Base-by-base conservation (phyloP, 2,888 invertebrate genomes). In the Orthosia incerta region DNA sequence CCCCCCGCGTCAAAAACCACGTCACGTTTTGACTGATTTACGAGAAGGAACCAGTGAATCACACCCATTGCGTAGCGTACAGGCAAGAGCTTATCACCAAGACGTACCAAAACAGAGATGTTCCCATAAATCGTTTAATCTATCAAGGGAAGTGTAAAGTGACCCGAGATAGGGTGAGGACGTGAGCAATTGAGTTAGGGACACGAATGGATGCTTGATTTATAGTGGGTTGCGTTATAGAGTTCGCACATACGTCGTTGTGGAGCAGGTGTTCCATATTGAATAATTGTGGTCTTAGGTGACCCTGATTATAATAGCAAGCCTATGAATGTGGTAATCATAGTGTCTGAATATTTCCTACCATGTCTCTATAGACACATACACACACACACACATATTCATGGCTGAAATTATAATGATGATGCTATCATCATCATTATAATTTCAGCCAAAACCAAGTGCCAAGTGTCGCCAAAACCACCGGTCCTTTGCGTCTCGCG, bases 131-230 rank as follows among this genome's bases (percentile, higher is more conserved):
- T 85, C 77, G 62, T 75, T 74, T 65, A 73, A 80, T 78, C 76
- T 75, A 86, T 79, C 76, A 76, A 76, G 62, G 72, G 63, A 63
- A 76, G 77, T 82, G 82, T 80, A 74, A 82, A 86, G 66, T 80
- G 74, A 74, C 68, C 79, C 61, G 59, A 72, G 77, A 77, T 78
- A 77, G 57, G 69, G 57, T 78, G 80, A 74, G 61, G 75, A 84
- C 75, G 68, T 69, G 62, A 76, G 81, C 79, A 84, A 81, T 81
- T 74, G 84, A 84, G 74, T 69, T 73, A 73, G 74, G 71, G 74
- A 65, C 75, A 67, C 73, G 67, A 72, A 65, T 81, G 55, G 78
- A 76, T 80, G 63, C 50, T 20, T 81, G 70, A 83, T 78, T 77
- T 77, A 83, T 74, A 55, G 79, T 56, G 26, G 56, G 46, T 31